These are phyloP conservation scores for Polypedilum pembai DNA, from an alignment of 1,140 invertebrate species.

Conservation along the genomic window DNA sequence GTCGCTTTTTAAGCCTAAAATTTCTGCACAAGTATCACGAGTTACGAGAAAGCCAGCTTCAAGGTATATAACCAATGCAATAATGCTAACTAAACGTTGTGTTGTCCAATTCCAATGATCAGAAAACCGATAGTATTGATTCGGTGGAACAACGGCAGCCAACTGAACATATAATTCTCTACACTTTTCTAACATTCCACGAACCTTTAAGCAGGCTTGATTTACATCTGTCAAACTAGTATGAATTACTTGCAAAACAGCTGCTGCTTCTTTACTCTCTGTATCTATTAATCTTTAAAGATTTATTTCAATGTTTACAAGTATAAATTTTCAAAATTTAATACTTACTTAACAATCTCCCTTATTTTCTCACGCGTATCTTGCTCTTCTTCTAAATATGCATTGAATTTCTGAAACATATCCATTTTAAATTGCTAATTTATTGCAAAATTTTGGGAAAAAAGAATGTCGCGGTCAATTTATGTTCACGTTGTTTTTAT, in stretches of 20 bases:
- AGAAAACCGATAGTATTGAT: conserved; percentile 61
- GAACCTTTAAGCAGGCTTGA: conserved; percentile 50
- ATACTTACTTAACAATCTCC: conserved; percentile 36
- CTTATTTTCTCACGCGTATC: conserved; percentile 63
- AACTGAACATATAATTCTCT: conserved; percentile 52
- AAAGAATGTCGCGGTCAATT: conserved; percentile 28
- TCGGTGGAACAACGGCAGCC: conserved; percentile 50
- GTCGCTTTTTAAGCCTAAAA: conserved; percentile 58
- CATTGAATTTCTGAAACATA: conserved; percentile 57
- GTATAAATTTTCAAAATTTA: too few relatives aligned
- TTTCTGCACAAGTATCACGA: conserved; percentile 66
- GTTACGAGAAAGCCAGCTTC: conserved; percentile 65
- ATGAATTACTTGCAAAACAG: conserved; percentile 65
- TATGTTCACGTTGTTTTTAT: too few relatives aligned
- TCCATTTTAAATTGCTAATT: conserved; percentile 34
- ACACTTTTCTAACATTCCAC: conserved; percentile 51
- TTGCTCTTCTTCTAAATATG: conserved; percentile 56
- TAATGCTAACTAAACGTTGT: conserved; percentile 68
- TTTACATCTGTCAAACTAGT: conserved; percentile 50
- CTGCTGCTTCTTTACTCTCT: conserved; percentile 56
- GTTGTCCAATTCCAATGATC: conserved; percentile 81
- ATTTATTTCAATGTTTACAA: not conserved
- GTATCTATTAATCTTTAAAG: conserved; percentile 61
- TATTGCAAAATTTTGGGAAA: conserved; percentile 24
- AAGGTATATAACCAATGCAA: conserved; percentile 70